Evolutionary conservation across 2,113 vertebrate species (phyloP).

Genomic region (Alethe diademata): DNA sequence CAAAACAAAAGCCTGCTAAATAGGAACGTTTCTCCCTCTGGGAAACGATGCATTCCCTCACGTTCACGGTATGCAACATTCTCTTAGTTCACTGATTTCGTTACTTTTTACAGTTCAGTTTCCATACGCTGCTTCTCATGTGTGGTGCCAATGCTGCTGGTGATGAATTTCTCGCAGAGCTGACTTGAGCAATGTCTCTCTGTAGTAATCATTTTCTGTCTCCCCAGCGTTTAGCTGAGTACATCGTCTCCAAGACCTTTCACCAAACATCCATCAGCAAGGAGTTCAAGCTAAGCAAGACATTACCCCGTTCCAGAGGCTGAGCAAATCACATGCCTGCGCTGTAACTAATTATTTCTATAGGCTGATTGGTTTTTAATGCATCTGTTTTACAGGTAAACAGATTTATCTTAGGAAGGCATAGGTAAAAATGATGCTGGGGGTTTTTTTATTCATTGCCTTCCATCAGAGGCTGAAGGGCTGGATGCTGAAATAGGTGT

Average conservation of each 20-base stretch:
- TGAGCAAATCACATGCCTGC: not conserved
- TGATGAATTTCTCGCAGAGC: slow-evolving; percentile 59
- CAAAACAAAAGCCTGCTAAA: not conserved
- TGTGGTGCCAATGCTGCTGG: slow-evolving; percentile 52
- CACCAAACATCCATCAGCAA: slow-evolving; percentile 44
- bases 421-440: not conserved
- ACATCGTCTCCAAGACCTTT: slow-evolving; percentile 26
- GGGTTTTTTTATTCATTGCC: not conserved
- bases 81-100: slow-evolving; percentile 42
- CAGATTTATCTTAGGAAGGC: slow-evolving; percentile 46
- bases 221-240: slow-evolving; percentile 49
- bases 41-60: not conserved
- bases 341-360: slow-evolving; percentile 53
- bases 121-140: slow-evolving; percentile 52
- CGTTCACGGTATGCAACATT: not conserved
- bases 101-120: slow-evolving; percentile 57
- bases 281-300: slow-evolving; percentile 10
- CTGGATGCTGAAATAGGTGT: not conserved
- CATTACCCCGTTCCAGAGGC: slow-evolving; percentile 25
- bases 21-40: slow-evolving; percentile 30
- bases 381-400: slow-evolving; percentile 58
- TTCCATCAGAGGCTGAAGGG: not conserved
- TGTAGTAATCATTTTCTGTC: slow-evolving; percentile 54
- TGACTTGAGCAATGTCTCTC: slow-evolving; percentile 61
- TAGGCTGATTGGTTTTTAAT: slow-evolving; percentile 58